phyloP scores from a whole-genome alignment of 2,888 invertebrate species.

The Ophion ventricosus region DNA sequence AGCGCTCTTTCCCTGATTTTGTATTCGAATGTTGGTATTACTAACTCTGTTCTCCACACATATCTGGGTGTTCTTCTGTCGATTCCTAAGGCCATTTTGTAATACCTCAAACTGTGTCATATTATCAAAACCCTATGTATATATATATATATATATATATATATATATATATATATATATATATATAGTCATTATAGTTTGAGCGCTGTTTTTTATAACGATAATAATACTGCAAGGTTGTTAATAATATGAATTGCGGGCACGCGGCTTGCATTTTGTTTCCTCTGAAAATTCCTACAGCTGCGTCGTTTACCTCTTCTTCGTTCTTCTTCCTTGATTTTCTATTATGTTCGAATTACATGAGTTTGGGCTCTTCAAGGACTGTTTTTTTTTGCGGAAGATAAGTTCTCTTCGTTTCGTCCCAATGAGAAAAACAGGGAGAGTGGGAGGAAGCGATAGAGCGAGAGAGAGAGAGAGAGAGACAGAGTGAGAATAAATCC shows the following conservation, averaged over 20 bases:
- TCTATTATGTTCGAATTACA: background rate
- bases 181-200: too few relatives aligned
- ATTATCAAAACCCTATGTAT: too few relatives aligned
- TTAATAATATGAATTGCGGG: too few relatives aligned
- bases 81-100: too few relatives aligned
- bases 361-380: background rate
- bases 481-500: conserved; percentile 13
- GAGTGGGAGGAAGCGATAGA: conserved; percentile 5
- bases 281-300: background rate
- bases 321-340: background rate
- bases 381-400: background rate
- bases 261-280: background rate
- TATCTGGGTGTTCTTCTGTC: too few relatives aligned
- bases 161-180: too few relatives aligned
- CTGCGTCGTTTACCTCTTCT: background rate
- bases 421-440: background rate
- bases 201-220: too few relatives aligned
- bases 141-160: too few relatives aligned
- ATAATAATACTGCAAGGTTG: background rate
- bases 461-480: conserved; percentile 20
- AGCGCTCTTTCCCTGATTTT: too few relatives aligned
- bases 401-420: background rate
- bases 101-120: too few relatives aligned
- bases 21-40: too few relatives aligned
- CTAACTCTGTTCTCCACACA: too few relatives aligned